phyloP scores from a whole-genome alignment of 2,797 vertebrate genomes.

The Alcedo quadribrachys region DNA sequence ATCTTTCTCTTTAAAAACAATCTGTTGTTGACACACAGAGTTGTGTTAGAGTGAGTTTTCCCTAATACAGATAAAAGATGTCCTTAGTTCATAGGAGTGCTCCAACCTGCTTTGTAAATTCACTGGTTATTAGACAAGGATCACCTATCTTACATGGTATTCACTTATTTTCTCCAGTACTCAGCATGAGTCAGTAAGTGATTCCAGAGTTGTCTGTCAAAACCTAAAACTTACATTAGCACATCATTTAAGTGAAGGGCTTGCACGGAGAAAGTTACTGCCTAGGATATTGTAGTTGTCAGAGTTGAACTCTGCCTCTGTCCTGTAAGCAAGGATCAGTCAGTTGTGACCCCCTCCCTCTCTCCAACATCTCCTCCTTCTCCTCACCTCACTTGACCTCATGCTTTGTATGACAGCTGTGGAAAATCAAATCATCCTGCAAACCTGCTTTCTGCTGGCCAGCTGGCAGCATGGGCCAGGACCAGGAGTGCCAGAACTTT shows the following conservation, averaged over 20 bases:
- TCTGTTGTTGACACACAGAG: neutral
- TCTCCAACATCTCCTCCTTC: neutral
- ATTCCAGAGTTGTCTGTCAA: neutral
- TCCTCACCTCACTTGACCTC: slow-evolving; percentile 48
- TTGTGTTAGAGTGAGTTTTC: neutral
- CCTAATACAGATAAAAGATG: neutral
- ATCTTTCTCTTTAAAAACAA: neutral
- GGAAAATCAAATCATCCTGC: slow-evolving; percentile 62
- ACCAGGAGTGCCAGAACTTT: slow-evolving; percentile 58
- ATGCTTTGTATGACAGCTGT: slow-evolving; percentile 62
- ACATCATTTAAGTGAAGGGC: neutral
- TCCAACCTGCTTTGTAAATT: neutral
- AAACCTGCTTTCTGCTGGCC: slow-evolving; percentile 65
- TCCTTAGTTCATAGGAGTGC: neutral
- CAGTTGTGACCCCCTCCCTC: neutral
- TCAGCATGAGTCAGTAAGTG: neutral
- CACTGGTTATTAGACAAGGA: neutral
- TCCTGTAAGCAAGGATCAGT: neutral
- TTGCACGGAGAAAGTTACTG: neutral
- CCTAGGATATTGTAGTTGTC: neutral
- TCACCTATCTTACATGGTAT: neutral
- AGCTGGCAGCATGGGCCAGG: slow-evolving; percentile 58
- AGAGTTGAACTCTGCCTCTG: neutral
- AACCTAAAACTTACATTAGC: neutral
- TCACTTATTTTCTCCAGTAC: neutral